These are phyloP conservation scores for Charaxes varanes DNA, from an alignment of 1,140 invertebrate genomes.

Conservation along the genomic window DNA sequence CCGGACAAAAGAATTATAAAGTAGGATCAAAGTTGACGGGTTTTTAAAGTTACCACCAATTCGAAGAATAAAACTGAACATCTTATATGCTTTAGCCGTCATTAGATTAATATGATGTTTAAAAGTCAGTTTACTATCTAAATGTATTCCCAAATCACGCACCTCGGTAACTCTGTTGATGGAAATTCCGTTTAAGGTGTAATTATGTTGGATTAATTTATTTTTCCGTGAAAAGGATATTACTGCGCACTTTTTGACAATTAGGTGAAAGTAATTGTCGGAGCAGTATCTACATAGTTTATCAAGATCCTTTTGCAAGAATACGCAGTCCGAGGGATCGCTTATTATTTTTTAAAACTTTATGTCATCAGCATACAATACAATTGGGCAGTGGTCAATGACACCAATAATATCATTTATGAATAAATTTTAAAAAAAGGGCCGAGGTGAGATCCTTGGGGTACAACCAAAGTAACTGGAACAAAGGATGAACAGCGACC, in stretches of 20 bases:
- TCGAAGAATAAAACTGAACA: too few species aligned
- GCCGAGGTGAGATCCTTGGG: too few species aligned
- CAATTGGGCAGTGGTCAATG: too few species aligned
- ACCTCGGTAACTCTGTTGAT: constrained; percentile 1
- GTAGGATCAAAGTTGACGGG: too few species aligned
- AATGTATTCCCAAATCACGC: constrained; percentile 3
- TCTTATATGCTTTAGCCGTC: constrained; percentile 1
- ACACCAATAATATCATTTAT: too few species aligned
- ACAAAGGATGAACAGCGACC: too few species aligned
- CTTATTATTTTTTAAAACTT: too few species aligned
- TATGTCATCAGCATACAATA: too few species aligned
- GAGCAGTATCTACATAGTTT: background rate
- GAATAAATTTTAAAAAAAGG: too few species aligned
- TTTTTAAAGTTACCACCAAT: too few species aligned
- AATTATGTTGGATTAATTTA: constrained; percentile 3
- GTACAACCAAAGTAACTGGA: too few species aligned
- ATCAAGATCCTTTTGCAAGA: background rate
- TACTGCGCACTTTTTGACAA: constrained; percentile 2
- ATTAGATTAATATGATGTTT: background rate
- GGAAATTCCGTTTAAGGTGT: background rate
- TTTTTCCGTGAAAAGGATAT: constrained; percentile 6
- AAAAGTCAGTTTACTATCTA: constrained; percentile 3
- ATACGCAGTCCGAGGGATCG: background rate
- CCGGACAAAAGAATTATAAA: too few species aligned
- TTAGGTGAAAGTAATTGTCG: constrained; percentile 1